Conservation (phyloP, 2,888 invertebrate genomes). For the Nudaria mundana region DNA sequence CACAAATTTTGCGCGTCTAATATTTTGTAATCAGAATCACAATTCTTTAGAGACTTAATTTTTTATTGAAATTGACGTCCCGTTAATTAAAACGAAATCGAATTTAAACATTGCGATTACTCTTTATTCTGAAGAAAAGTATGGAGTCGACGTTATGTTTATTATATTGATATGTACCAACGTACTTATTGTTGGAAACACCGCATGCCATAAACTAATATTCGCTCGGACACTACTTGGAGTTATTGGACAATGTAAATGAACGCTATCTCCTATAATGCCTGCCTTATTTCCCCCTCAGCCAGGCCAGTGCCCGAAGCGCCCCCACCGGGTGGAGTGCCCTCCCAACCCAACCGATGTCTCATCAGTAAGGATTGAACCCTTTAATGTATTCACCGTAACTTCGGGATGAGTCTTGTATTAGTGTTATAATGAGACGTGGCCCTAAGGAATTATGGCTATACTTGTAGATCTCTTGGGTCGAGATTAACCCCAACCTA, state of each 20-base stretch:
- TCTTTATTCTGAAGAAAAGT: constrained; percentile 44
- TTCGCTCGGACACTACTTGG: constrained; percentile 80
- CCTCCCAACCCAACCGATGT: constrained; percentile 69
- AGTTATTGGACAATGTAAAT: constrained; percentile 83
- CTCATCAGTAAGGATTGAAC: constrained; percentile 81
- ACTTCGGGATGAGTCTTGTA: constrained; percentile 81
- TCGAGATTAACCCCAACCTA: constrained; percentile 70
- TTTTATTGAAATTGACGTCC: constrained; percentile 71
- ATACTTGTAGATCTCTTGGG: constrained; percentile 71
- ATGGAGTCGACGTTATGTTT: constrained; percentile 25
- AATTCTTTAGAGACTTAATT: constrained; percentile 66
- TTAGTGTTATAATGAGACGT: constrained; percentile 81
- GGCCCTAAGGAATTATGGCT: constrained; percentile 79
- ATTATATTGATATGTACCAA: constrained; percentile 28
- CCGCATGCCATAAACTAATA: constrained; percentile 77
- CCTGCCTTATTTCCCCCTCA: constrained; percentile 73
- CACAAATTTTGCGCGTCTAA: constrained; percentile 41
- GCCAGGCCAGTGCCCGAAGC: constrained; percentile 67
- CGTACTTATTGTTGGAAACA: constrained; percentile 42
- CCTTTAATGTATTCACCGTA: constrained; percentile 81
- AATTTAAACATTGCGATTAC: constrained; percentile 68
- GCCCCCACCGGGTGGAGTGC: constrained; percentile 55
- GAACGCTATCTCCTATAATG: constrained; percentile 81
- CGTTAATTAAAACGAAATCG: constrained; percentile 77
- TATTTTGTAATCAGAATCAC: constrained; percentile 65